These are phyloP conservation scores for Dolichotis patagonum DNA, from an alignment of 2,113 vertebrate species.

Conservation along the genomic window DNA sequence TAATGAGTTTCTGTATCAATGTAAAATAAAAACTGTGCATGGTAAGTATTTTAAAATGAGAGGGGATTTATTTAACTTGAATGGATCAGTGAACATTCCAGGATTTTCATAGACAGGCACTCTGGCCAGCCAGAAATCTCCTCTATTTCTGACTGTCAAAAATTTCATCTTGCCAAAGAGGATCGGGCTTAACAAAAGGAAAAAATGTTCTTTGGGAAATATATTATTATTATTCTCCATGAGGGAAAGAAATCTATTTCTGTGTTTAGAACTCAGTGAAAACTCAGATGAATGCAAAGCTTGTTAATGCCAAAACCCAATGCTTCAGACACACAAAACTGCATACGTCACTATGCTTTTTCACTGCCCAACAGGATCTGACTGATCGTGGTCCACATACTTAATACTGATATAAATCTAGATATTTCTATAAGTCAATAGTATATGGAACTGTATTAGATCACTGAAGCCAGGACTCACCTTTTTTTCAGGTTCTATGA, in stretches of 20 bases:
- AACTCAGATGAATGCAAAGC: conserved; percentile 41
- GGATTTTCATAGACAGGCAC: neutral
- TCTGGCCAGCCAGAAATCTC: conserved; percentile 21
- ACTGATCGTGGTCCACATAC: conserved; percentile 46
- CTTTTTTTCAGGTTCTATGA: neutral
- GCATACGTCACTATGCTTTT: conserved; percentile 4
- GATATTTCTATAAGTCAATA: conserved; percentile 40
- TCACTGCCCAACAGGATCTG: neutral
- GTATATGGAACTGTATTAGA: neutral
- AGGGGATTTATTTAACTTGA: neutral
- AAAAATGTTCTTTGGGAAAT: conserved; percentile 52
- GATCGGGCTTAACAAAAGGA: conserved; percentile 12
- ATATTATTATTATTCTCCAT: conserved; percentile 36
- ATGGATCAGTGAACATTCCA: conserved; percentile 1
- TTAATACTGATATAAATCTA: conserved; percentile 44
- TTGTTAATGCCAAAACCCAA: conserved; percentile 44
- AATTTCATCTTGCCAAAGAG: conserved; percentile 39
- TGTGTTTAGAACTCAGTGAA: conserved; percentile 50
- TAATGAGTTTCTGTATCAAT: conserved; percentile 4
- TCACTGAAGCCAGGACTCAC: neutral
- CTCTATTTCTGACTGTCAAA: conserved; percentile 3
- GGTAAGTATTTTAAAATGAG: neutral
- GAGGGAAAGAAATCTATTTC: conserved; percentile 46
- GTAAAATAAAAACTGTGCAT: conserved; percentile 23
- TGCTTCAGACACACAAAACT: conserved; percentile 41